Evolutionary conservation across 2,113 vertebrate genomes (phyloP), one percentile per base, ranked within the genome.

Genomic region (Ancistrus triradiatus): DNA sequence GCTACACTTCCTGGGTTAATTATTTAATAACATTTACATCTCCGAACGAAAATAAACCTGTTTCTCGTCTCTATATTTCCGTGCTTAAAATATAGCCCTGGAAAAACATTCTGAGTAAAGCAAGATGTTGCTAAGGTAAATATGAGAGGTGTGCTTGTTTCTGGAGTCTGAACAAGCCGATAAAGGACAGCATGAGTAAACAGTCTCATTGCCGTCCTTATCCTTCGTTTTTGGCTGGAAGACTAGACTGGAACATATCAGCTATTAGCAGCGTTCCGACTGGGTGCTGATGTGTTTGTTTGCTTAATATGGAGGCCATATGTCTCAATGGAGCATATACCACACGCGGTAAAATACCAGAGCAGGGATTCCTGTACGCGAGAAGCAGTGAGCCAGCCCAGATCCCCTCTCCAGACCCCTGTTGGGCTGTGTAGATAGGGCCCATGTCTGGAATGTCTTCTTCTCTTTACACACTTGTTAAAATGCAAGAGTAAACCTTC

Each of bases 401-500:
- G 51, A 25, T 51, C 33, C 19, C 31, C 28, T 59, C 19, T 65
- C 37, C 37, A 7, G 60, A 44, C 35, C 81, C 77, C 53, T 70
- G 58, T 74, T 55, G 43, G 37, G 62, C n/a, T 47, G 51, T 50
- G 69, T 83, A 85, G 81, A 83, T 72, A 68, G 79, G 74, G 79
- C 80, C 74, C 77, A 78, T 83, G 76, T 81, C 77, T 86, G 86
- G 85, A 87, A 88, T 88, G 86, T 84, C 69, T 68, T 78, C 40
- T 68, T 63, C 72, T 76, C 81, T 81, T 85, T 87, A 81, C 79
- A 78, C 80, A 81, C 84, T 83, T 83, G 81, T 85, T 87, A 84
- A 85, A 80, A 85, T 80, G 84, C 82, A 80, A 82, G 79, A 77
- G 80, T n/a, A 83, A 86, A 86, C 78, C 80, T 80, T 81, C 81